Conservation (phyloP, 1,140 invertebrate genomes). For the Idris sp. region DNA sequence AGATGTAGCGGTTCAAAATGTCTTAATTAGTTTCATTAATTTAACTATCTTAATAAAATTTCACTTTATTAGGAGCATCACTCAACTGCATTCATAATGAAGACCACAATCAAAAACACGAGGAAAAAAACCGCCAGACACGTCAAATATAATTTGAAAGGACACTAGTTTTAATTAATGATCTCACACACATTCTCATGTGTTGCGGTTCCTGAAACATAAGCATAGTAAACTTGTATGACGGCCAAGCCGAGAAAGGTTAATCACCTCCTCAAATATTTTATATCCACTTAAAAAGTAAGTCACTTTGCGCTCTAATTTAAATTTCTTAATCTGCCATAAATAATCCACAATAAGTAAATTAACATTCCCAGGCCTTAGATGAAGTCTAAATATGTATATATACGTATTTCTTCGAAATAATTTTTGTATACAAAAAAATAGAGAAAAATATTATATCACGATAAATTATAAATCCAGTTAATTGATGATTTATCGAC, state of each 20-base stretch:
- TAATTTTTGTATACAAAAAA: too few species aligned
- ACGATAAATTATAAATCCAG: too few species aligned
- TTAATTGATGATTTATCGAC: too few species aligned
- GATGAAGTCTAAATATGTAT: too few species aligned
- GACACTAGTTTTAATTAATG: constrained; percentile 18
- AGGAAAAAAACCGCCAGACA: not conserved
- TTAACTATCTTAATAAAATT: too few species aligned
- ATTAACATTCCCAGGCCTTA: constrained; percentile 25
- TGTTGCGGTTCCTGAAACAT: constrained; percentile 7
- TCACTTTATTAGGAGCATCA: not conserved
- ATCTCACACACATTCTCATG: constrained; percentile 12
- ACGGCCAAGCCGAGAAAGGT: constrained; percentile 14
- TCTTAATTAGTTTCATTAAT: too few species aligned
- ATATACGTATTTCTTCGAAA: too few species aligned
- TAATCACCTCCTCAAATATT: constrained; percentile 38
- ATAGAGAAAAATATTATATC: too few species aligned
- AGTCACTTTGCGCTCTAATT: constrained; percentile 11
- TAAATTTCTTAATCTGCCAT: constrained; percentile 14
- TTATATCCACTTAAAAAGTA: constrained; percentile 13
- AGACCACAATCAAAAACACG: not conserved
- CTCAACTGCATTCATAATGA: not conserved
- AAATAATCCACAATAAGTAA: constrained; percentile 27
- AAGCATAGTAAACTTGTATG: constrained; percentile 4
- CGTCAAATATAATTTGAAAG: constrained; percentile 10
- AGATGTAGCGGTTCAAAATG: too few species aligned